Evolutionary conservation across 2,888 invertebrate species (phyloP), one percentile per base, ranked within the genome.

Genomic region (Cremastinae sp.): DNA sequence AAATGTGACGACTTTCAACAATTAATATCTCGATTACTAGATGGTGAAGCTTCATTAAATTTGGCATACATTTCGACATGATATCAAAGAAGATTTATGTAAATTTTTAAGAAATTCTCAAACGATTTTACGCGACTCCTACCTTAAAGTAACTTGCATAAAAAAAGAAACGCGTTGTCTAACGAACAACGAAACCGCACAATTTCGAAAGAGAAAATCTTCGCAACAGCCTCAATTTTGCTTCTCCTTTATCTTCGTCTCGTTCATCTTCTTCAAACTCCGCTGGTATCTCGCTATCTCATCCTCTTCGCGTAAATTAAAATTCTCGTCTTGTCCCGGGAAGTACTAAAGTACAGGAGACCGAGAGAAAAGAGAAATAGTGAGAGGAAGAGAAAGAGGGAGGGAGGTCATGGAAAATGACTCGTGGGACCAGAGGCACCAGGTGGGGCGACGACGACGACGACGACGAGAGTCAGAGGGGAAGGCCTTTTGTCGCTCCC

Each of bases 341-440:
- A 28, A 49, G 59, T 59, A 14, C 51, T 22, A 28, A 53, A 53
- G 64, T 51, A 64, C 64, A 28, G 28, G 28, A 28, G 28, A 28
- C 28, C 2, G 41, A 12, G 9, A 12, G 41, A 12, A 2, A n/a
- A 5, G 5, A 28, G 28, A 28, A 28, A 28, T 2, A 28, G 28
- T 3, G 28, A 28, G 28, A 41, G 12, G 8, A 41, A 12, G 2
- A 41, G 1, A 58, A 71, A 54, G 59, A 77, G 71, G 64, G 66
- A 70, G 68, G 77, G 80, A 79, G 80, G 78, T 78, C 72, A 47
- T 75, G 74, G 80, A 80, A 79, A 75, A 77, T 71, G 77, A 65
- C 78, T 79, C 80, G 79, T 79, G 82, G 82, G 75, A 66, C 78
- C 78, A 78, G 79, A 79, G 59, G 5, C 76, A 70, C 75, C 61